Percentiles rank a stretch among this genome's conserved stretches.
phyloP scores from a whole-genome alignment of 2,888 invertebrate genomes.

The Lasioglossum calceatum region DNA sequence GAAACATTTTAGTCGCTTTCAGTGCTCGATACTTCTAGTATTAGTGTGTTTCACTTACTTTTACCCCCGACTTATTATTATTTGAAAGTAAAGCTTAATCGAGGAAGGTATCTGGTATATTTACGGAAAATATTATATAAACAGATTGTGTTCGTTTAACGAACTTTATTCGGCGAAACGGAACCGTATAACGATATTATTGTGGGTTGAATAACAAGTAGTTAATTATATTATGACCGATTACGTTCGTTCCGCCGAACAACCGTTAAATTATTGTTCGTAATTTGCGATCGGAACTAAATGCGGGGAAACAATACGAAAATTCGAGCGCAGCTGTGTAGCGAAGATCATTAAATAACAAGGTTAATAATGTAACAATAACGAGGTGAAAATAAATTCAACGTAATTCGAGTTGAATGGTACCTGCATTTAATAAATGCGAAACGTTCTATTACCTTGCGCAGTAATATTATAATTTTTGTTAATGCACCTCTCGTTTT shows the following conservation, averaged over 20 bases:
- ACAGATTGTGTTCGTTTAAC: background rate
- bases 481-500: background rate
- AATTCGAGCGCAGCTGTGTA: background rate
- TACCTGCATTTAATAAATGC: background rate
- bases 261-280: conserved; percentile 7
- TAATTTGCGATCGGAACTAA: conserved; percentile 17
- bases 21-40: no score
- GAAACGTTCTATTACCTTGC: background rate
- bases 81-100: background rate
- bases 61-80: background rate
- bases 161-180: background rate
- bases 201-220: background rate
- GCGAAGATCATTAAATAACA: conserved; percentile 26
- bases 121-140: background rate
- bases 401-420: background rate
- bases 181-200: background rate
- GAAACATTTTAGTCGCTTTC: no score
- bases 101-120: background rate
- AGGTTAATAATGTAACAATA: conserved; percentile 33
- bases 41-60: no score
- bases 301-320: background rate
- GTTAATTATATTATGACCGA: conserved; percentile 13
- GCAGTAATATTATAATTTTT: background rate
- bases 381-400: conserved; percentile 13
- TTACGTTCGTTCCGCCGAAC: background rate